Evolutionary conservation across 2,113 vertebrate genomes (phyloP).

Genomic region (Agapornis roseicollis): DNA sequence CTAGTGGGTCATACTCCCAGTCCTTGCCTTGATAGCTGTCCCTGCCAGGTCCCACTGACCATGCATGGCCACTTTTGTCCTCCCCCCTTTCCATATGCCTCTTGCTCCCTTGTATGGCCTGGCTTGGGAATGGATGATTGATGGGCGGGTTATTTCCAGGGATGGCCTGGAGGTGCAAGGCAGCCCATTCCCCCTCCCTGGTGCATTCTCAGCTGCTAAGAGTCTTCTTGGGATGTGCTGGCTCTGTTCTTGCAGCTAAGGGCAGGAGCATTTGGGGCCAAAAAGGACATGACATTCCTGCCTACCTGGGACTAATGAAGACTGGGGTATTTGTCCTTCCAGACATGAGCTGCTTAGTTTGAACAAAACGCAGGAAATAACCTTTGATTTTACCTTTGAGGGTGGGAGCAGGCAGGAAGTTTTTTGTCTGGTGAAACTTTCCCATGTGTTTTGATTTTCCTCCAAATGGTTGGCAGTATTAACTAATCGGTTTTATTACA

Average conservation of each 20-base stretch:
- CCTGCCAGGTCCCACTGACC: neutral
- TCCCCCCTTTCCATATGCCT: accelerated
- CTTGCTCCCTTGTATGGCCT: conserved; percentile 68
- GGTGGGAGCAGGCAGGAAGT: neutral
- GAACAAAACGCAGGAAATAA: neutral
- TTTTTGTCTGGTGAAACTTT: neutral
- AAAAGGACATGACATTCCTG: neutral
- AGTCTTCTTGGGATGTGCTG: conserved; percentile 55
- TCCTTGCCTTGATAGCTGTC: neutral
- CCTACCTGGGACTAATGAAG: neutral
- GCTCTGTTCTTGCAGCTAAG: conserved; percentile 45
- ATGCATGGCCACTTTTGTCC: neutral
- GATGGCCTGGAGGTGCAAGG: conserved; percentile 74
- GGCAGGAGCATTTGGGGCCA: conserved; percentile 39
- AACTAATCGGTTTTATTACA: conserved; percentile 42
- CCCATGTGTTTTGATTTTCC: neutral
- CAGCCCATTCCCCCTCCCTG: conserved; percentile 71
- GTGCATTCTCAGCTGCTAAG: conserved; percentile 84
- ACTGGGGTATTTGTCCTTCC: neutral
- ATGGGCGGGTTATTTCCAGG: conserved; percentile 77
- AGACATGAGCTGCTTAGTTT: neutral
- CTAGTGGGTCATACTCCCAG: neutral
- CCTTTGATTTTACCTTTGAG: neutral
- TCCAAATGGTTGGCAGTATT: neutral
- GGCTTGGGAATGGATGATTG: conserved; percentile 72